Evolutionary conservation across 2,888 invertebrate genomes (phyloP), one percentile per base, ranked within the genome.

Genomic region (Nemapogon koenigi): DNA sequence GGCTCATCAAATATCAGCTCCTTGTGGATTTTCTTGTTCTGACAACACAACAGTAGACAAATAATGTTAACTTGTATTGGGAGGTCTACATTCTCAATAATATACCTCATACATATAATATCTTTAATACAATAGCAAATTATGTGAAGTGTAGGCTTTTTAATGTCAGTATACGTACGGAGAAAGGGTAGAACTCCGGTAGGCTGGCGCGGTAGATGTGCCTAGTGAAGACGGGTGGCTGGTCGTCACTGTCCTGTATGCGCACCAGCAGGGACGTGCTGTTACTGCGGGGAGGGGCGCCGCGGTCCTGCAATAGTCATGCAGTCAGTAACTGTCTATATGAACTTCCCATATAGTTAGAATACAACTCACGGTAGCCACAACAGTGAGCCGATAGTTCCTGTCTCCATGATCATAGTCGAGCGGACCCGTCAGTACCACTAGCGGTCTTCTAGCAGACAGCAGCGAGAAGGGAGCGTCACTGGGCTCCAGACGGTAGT

Each of bases 341-440:
- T 8, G 10, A 8, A 22, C 22, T 22, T 7, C 22, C 6, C 22
- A 7, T 8, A 22, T 22, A 22, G 6, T 7, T 8, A 22, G 10
- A 22, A 22, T 22, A 41, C 35, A 31, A 48, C 63, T 65, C 71
- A 91, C 90, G 57, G 89, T 87, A 28, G 92, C 94, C 47, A 89
- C 84, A 17, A 94, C 70, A 3, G 86, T 84, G 37, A 94, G 73
- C 37, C 80, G 65, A 53, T 91, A 94, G 51, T 88, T 85, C 25
- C 87, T 82, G 49, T 91, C 90, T 1, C 93, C 94, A 15, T 80
- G 78, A 57, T 94, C 94, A 55, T 86, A 94, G 62, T 94, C 93
- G 47, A 94, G 63, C 0, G 87, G 79, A 44, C 85, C 86, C 45
- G 83, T 84, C 18, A 94, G 71, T 33, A 91, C 81, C n/a, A 94